Conservation (phyloP, 2,797 vertebrate species). For the Molossus alvarezi region DNA sequence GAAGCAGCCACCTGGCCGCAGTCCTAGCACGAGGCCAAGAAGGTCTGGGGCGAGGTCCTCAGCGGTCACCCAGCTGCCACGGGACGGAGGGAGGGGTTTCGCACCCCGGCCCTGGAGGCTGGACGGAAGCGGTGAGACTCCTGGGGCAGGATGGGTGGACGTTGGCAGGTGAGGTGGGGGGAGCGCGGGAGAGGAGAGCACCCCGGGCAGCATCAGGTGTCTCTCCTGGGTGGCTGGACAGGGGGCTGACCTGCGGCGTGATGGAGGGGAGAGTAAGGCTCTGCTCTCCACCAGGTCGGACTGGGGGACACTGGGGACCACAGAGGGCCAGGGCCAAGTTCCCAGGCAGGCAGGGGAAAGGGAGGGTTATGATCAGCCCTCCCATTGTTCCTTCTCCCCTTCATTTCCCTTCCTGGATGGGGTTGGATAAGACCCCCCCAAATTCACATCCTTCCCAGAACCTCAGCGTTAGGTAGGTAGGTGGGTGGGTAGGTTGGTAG, state of each 20-base stretch:
- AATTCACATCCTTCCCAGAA: neutral
- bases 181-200: neutral
- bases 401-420: neutral
- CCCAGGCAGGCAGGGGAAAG: neutral
- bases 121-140: accelerated
- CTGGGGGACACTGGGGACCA: too few species aligned
- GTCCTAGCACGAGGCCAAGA: too few species aligned
- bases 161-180: neutral
- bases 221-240: neutral
- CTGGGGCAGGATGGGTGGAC: accelerated
- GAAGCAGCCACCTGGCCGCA: neutral
- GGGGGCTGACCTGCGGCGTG: neutral
- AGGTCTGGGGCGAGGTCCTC: neutral
- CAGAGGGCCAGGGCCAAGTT: neutral
- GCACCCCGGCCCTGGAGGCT: neutral
- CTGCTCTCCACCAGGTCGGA: too few species aligned
- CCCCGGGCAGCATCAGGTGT: neutral
- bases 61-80: neutral
- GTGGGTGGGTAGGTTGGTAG: too few species aligned
- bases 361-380: accelerated
- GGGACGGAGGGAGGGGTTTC: neutral
- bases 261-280: too few species aligned
- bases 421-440: neutral
- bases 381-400: neutral
- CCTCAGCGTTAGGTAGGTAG: too few species aligned